Evolutionary conservation across 2,888 invertebrate species (phyloP), one percentile per base, ranked within the genome.

Genomic region (Pheosia tremula): DNA sequence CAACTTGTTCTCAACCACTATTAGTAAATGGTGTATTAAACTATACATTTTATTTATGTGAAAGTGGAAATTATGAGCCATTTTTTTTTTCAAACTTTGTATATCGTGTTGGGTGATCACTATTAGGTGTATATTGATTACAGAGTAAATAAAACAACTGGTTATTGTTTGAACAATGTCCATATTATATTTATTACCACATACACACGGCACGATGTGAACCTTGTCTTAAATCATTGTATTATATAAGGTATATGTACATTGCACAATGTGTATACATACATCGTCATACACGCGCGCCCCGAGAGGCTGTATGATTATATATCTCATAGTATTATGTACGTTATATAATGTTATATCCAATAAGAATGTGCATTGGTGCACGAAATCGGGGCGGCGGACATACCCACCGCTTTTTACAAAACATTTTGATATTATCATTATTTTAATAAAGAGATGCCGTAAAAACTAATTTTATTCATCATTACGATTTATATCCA

Each of bases 181-280:
- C 96, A 96, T 96, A 96, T 96, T 96, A 96, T 96, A 96, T 96
- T 96, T 96, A 95, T 95, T 95, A 96, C 96, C 96, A 96, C 96
- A 96, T 96, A 96, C 96, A 96, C 96, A 96, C 96, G 96, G 96
- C 96, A 96, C 96, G 96, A 96, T 96, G 97, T 96, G 96, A 97
- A 96, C 96, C 96, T 96, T 96, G 96, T 96, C 96, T 96, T 96
- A 95, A 93, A 96, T 96, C 96, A 95, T 95, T 95, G 95, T 95
- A 95, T 95, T 93, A 93, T 94, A 94, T 89, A 95, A 95, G 95
- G 95, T 95, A 95, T 95, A 95, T 95, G 95, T 96, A 95, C 95
- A 96, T 95, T 95, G 95, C 95, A 95, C 94, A 94, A 94, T 94
- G 94, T 95, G 95, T 95, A 95, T 95, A 95, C 95, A 95, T 95